These are phyloP conservation scores for Aphidoletes aphidimyza DNA, from an alignment of 2,888 invertebrate species.

Conservation along the genomic window DNA sequence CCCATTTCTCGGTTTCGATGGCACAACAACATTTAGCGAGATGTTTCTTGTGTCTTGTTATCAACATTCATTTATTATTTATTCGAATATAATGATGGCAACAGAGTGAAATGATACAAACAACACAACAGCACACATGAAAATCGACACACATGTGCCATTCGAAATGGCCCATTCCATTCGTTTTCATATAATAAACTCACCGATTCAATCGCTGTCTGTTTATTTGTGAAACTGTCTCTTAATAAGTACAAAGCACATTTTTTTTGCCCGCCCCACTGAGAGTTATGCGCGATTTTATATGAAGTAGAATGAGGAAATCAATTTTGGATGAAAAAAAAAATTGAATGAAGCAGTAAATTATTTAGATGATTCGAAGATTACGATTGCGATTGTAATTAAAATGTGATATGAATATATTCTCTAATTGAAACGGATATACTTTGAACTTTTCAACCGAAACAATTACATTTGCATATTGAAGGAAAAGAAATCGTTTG, in stretches of 20 bases:
- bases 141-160: constrained; percentile 14
- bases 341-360: constrained; percentile 23
- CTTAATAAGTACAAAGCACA: background rate
- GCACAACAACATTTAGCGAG: background rate
- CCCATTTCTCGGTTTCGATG: background rate
- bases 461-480: background rate
- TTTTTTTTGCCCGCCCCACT: background rate
- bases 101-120: background rate
- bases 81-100: constrained; percentile 39
- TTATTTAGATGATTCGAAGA: background rate
- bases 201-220: background rate
- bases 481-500: background rate
- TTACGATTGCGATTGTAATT: constrained; percentile 8
- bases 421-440: constrained; percentile 28
- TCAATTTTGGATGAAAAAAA: constrained; percentile 39
- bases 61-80: constrained; percentile 10
- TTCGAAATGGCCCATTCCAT: background rate
- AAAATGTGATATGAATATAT: constrained; percentile 14
- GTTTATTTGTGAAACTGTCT: background rate
- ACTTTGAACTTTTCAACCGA: background rate
- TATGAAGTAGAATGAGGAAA: background rate
- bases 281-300: background rate
- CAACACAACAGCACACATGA: no score
- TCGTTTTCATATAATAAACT: constrained; percentile 19
- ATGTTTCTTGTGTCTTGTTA: background rate